Base-by-base conservation (phyloP, 23 tunicate species). In the Aplidium turbinatum region DNA sequence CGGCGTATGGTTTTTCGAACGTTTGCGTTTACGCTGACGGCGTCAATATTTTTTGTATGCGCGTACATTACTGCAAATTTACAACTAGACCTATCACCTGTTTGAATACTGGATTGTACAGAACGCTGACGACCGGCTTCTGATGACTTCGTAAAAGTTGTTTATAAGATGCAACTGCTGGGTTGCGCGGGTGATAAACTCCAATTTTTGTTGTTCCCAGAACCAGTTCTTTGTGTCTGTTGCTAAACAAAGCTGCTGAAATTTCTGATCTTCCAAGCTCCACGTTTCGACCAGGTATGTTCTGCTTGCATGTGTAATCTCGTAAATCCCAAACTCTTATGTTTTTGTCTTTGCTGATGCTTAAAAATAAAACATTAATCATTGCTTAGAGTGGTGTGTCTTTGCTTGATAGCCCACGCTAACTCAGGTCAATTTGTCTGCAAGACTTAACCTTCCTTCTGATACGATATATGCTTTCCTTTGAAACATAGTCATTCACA, bases 271-370 rank as follows among this genome's bases (percentile, higher is more conserved):
- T 52, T 31, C 87, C 87, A 22, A 82, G 80, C 3, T 11, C 21
- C 32, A 82, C 75, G 31, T 73, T 51, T 32, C 81, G 29, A 1
- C 87, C 80, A 68, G 54, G 73, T 31, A 82, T 82, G 3, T 64
- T 82, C 31, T 82, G 87, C 32, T 82, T 73, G 51, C 87, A 82
- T 31, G 80, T 45, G 75, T 82, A 82, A 54, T 74, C 68, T 4
- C 81, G 74, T 0, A 82, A 35, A 47, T 82, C 87, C 87, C 87
- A 82, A 23, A 82, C 58, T 0, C 87, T 80, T 0, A 82, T 52
- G 63, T 82, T 82, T 35, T 53, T 58, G 80, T 82, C 87, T 74
- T 82, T 82, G 64, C 87, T 82, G 32, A 82, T 55, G 63, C 87
- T 82, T 38, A 16, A 28, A 76, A 5, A 56, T 31, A 1, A 50